Conservation (phyloP, 2,113 vertebrate genomes). For the Nothocercus julius region DNA sequence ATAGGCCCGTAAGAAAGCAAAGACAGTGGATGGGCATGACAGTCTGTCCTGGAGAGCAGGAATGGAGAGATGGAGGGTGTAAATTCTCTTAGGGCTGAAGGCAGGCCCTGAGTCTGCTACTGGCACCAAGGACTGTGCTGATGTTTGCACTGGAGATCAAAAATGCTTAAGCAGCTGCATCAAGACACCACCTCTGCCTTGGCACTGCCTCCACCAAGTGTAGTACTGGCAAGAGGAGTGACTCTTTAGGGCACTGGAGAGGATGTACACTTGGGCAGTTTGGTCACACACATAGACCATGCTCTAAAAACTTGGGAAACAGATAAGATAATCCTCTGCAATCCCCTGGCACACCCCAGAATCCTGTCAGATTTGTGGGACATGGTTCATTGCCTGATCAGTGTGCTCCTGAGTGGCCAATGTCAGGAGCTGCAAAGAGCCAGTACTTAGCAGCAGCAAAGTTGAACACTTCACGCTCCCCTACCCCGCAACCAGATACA, state of each 20-base stretch:
- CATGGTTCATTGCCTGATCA: not conserved
- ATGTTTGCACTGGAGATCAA: accelerated
- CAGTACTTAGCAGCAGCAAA: not conserved
- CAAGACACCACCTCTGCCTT: not conserved
- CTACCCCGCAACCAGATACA: not conserved
- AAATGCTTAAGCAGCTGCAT: not conserved
- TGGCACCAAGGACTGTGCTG: not conserved
- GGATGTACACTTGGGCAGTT: not conserved
- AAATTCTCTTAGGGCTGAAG: not conserved
- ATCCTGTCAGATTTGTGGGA: not conserved
- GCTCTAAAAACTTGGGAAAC: not conserved
- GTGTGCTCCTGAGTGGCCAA: not conserved
- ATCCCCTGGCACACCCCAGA: not conserved
- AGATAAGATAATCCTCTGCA: not conserved
- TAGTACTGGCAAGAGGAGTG: not conserved
- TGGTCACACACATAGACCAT: not conserved
- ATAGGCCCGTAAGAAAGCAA: not conserved
- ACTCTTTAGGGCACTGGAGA: not conserved
- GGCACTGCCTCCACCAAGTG: not conserved
- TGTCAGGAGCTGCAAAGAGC: not conserved
- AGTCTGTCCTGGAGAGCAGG: not conserved
- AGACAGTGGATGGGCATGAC: not conserved
- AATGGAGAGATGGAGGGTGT: not conserved
- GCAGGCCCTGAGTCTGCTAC: not conserved
- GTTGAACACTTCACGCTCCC: not conserved